phyloP scores from a whole-genome alignment of 2,888 invertebrate genomes.

The Xestia sexstrigata region DNA sequence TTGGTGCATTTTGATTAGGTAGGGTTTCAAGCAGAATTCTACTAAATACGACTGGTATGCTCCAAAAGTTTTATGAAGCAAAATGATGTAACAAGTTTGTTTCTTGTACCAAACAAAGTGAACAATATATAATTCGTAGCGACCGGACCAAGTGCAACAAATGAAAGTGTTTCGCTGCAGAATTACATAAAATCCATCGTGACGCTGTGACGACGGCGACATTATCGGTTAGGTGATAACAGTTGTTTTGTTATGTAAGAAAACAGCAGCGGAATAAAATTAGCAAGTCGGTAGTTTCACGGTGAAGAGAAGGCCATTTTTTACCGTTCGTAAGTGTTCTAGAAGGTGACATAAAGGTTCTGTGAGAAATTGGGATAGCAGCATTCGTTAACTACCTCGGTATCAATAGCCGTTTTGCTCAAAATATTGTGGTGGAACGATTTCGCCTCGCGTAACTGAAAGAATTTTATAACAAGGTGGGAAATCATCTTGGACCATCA shows the following conservation, averaged over 20 bases:
- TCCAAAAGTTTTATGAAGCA: constrained; percentile 11
- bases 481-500: not conserved
- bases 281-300: constrained; percentile 24
- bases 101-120: constrained; percentile 52
- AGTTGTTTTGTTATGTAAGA: constrained; percentile 35
- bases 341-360: not conserved
- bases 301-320: constrained; percentile 1
- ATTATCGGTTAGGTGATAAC: constrained; percentile 52
- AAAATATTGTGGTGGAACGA: not conserved
- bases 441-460: not conserved
- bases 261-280: constrained; percentile 18
- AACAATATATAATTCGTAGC: constrained; percentile 60
- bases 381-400: not conserved
- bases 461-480: not conserved
- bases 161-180: constrained; percentile 79
- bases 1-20: not conserved
- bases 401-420: not conserved
- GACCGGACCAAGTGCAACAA: constrained; percentile 64
- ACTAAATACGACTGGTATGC: too few species aligned
- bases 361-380: not conserved
- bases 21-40: not conserved
- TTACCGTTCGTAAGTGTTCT: constrained; percentile 2
- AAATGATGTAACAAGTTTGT: constrained; percentile 46
- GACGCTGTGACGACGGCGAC: constrained; percentile 40
- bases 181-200: constrained; percentile 62